Base-by-base conservation (phyloP, 2,797 vertebrate species). In the Botia almorhae region DNA sequence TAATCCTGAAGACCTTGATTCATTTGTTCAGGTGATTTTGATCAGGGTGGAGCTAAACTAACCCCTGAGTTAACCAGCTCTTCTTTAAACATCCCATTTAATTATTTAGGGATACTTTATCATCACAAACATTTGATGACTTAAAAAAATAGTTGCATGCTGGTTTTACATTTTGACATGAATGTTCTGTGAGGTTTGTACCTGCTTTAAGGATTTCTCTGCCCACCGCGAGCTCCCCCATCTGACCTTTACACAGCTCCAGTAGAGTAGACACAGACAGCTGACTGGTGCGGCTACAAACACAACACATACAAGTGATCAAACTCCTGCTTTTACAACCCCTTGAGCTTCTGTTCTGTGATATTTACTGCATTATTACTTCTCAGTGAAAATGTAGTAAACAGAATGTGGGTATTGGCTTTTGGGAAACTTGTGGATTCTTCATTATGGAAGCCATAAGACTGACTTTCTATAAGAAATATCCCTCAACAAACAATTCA, bases 141-240 rank as follows among this genome's bases (percentile, higher is more conserved):
- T n/a, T n/a, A n/a, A n/a, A 11, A 74, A 26, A 23, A 39, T 23
- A 36, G 5, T 14, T 19, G 21, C 10, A 53, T 29, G 29, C 29
- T 29, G 51, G 13, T 36, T 43, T 16, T 46, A n/a, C 17, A 69
- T 12, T 7, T 21, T 50, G 48, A 33, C 33, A 36, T 46, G 64
- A 85, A 60, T 78, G 33, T 83, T n/a, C 8, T 19, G 10, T 14
- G 58, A 80, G 63, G 74, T 69, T 81, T 79, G 90, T 94, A 96
- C 96, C 96, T 89, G 96, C 95, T 92, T 96, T 96, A 81, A 96
- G 94, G 87, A 97, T 96, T 88, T 97, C 96, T 93, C 95, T 93
- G 26, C 96, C 96, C 83, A 96, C 94, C 58, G 95, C 95, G 83
- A 97, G 87, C 85, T 96, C 96, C 79, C 96, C 96, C 0, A 94